These are phyloP conservation scores for Enoplosus armatus DNA, from an alignment of 2,797 vertebrate species.

Conservation along the genomic window DNA sequence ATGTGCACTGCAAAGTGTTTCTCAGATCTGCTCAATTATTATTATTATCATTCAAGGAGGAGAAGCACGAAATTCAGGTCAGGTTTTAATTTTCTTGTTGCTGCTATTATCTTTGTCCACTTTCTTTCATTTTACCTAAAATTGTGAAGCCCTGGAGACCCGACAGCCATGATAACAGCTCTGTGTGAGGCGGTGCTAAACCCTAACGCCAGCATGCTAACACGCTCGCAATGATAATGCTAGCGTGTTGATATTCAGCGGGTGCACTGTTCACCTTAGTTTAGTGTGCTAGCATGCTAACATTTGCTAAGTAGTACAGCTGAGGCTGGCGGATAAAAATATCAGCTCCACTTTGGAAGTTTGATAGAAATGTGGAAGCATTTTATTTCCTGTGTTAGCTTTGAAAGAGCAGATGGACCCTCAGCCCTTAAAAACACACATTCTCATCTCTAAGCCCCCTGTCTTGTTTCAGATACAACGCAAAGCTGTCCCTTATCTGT, in stretches of 20 bases:
- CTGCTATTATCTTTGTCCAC: neutral
- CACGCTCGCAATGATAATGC: neutral
- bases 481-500: constrained; percentile 18
- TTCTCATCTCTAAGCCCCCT: neutral
- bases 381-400: neutral
- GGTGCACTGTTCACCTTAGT: neutral
- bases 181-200: neutral
- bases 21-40: neutral
- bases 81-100: neutral
- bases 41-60: neutral
- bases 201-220: no score
- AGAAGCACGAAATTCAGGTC: neutral
- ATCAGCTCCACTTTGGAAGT: no score
- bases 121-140: neutral
- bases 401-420: neutral
- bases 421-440: neutral
- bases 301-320: no score
- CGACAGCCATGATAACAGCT: neutral
- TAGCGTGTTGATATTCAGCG: neutral
- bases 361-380: neutral
- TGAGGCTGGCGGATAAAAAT: no score
- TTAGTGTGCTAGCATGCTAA: no score
- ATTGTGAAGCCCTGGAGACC: neutral
- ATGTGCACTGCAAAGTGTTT: neutral
- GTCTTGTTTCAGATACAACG: constrained; percentile 11